These are phyloP conservation scores for Centruroides vittatus DNA, from an alignment of 1,140 invertebrate species.

Conservation along the genomic window DNA sequence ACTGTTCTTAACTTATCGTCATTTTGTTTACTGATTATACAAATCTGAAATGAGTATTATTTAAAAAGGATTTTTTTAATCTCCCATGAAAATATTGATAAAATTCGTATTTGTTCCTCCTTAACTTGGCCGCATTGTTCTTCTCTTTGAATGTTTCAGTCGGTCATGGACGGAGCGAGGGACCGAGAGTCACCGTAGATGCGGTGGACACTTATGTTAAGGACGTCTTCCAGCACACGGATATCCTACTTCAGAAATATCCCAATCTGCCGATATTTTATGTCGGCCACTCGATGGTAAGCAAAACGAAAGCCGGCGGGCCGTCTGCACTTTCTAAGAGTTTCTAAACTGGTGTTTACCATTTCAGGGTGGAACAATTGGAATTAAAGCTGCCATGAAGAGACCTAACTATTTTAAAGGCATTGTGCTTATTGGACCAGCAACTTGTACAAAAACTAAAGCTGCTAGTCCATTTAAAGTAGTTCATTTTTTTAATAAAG, in stretches of 20 bases:
- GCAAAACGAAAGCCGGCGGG: background rate
- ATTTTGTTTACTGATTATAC: no score
- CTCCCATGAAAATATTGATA: no score
- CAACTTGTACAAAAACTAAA: slow-evolving; percentile 20
- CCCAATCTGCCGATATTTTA: slow-evolving; percentile 26
- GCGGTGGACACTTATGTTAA: slow-evolving; percentile 25
- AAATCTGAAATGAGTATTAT: no score
- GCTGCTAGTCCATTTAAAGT: slow-evolving; percentile 23
- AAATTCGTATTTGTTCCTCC: no score
- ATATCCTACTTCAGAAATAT: slow-evolving; percentile 22
- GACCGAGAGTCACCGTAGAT: slow-evolving; percentile 25
- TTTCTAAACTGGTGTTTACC: background rate
- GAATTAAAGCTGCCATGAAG: slow-evolving; percentile 21
- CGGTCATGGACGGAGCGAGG: slow-evolving; percentile 32
- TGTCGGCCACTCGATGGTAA: slow-evolving; percentile 34
- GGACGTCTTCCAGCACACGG: slow-evolving; percentile 29
- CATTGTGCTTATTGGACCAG: slow-evolving; percentile 24
- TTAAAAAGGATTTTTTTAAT: no score
- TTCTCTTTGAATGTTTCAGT: slow-evolving; percentile 19
- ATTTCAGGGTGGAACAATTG: slow-evolving; percentile 26
- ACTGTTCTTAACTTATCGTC: no score
- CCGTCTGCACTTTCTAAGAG: no score
- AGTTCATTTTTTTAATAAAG: background rate
- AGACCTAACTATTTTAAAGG: slow-evolving; percentile 24
- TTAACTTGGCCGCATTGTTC: no score